phyloP scores from a whole-genome alignment of 2,888 invertebrate species.

The Eristalinus sepulchralis region DNA sequence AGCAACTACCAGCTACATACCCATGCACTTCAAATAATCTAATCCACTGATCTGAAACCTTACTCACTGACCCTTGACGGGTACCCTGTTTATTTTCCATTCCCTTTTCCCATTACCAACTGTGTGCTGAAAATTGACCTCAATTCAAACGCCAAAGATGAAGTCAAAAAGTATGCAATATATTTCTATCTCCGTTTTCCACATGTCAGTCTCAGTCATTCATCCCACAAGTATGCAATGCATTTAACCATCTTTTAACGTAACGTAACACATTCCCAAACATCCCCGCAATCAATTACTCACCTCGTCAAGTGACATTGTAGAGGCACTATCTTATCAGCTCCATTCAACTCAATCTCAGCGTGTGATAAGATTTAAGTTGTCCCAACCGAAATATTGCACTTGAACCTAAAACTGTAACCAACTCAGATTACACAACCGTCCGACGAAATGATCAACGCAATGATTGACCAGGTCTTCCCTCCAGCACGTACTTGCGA shows the following conservation, averaged over 20 bases:
- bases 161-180: neutral
- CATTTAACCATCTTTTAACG: neutral
- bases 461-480: neutral
- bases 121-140: neutral
- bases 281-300: neutral
- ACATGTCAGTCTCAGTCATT: neutral
- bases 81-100: too few relatives aligned
- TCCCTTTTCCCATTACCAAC: too few relatives aligned
- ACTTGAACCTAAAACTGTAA: conserved; percentile 41
- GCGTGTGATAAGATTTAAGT: neutral
- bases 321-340: conserved; percentile 33
- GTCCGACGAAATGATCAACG: conserved; percentile 2
- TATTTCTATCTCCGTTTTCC: neutral
- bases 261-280: neutral
- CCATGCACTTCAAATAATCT: too few relatives aligned
- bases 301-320: conserved; percentile 13
- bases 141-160: too few relatives aligned
- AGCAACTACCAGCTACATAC: too few relatives aligned
- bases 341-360: conserved; percentile 11
- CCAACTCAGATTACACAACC: conserved; percentile 3
- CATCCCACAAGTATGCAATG: neutral
- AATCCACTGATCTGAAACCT: too few relatives aligned
- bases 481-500: conserved; percentile 4
- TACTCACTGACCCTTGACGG: too few relatives aligned
- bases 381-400: conserved; percentile 14